These are phyloP conservation scores for Pelecanus crispus DNA, from an alignment of 2,113 vertebrate species.

Conservation along the genomic window DNA sequence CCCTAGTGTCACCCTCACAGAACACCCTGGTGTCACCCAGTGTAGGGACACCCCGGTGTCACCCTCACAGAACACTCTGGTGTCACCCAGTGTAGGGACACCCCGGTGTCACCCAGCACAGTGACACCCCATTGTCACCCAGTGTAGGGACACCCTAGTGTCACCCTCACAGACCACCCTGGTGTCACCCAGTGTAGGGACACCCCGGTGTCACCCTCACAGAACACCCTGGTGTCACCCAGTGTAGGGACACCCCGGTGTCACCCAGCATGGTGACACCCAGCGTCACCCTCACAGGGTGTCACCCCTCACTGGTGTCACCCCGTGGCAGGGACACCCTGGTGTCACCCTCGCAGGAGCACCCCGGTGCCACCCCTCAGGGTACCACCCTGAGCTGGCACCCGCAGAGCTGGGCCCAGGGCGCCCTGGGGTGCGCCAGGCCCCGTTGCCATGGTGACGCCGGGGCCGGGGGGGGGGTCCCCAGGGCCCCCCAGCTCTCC, in stretches of 20 bases:
- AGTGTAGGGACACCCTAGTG: no score
- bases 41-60: no score
- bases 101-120: no score
- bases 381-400: no score
- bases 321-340: no score
- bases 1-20: not conserved
- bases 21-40: not conserved
- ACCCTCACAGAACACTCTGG: not conserved
- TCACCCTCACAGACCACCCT: not conserved
- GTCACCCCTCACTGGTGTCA: no score
- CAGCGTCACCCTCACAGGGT: no score
- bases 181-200: not conserved
- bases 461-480: not conserved
- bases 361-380: no score
- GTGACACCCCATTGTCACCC: not conserved
- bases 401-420: no score
- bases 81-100: not conserved
- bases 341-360: not conserved
- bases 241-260: no score
- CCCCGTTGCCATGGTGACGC: not conserved
- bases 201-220: no score
- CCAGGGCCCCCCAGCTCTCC: not conserved
- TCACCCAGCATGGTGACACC: no score
- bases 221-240: not conserved
- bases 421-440: not conserved